Conservation (phyloP, 92 coral and sea anemone genomes). For the Actinostola sp. region DNA sequence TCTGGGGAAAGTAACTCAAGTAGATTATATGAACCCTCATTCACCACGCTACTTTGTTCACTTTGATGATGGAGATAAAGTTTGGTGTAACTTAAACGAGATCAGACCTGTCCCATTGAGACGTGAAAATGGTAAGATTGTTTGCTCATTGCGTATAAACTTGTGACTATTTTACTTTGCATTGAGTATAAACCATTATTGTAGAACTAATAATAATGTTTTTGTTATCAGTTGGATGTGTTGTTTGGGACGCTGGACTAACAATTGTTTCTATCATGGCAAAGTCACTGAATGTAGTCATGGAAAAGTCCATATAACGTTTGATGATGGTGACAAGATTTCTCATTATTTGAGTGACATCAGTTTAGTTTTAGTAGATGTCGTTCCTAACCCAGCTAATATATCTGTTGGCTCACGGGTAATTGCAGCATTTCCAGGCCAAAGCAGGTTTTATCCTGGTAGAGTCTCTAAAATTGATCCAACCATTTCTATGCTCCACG, state of each 20-base stretch:
- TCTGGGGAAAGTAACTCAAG: conserved; percentile 43
- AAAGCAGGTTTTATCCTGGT: conserved; percentile 48
- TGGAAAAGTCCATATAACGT: conserved; percentile 60
- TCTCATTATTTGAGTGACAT: conserved; percentile 55
- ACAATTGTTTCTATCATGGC: conserved; percentile 61
- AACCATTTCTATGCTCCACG: conserved; percentile 46
- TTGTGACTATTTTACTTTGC: no score
- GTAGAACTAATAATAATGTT: no score
- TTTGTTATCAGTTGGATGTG: conserved; percentile 26
- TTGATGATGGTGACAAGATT: conserved; percentile 68
- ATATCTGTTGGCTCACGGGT: conserved; percentile 62
- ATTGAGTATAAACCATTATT: no score
- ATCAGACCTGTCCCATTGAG: conserved; percentile 46
- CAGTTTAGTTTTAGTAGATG: conserved; percentile 52
- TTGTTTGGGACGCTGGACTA: conserved; percentile 61
- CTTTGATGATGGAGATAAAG: conserved; percentile 60
- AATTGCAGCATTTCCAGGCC: conserved; percentile 46
- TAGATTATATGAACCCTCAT: conserved; percentile 61
- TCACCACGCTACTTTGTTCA: conserved; percentile 50
- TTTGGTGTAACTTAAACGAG: conserved; percentile 52
- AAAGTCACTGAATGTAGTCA: conserved; percentile 24
- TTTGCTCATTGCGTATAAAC: no score
- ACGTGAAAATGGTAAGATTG: conserved; percentile 51
- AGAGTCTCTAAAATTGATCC: conserved; percentile 50
- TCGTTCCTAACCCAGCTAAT: conserved; percentile 43